Evolutionary conservation across 2,797 vertebrate species (phyloP), one percentile per base, ranked within the genome.

Genomic region (Alosa sapidissima): DNA sequence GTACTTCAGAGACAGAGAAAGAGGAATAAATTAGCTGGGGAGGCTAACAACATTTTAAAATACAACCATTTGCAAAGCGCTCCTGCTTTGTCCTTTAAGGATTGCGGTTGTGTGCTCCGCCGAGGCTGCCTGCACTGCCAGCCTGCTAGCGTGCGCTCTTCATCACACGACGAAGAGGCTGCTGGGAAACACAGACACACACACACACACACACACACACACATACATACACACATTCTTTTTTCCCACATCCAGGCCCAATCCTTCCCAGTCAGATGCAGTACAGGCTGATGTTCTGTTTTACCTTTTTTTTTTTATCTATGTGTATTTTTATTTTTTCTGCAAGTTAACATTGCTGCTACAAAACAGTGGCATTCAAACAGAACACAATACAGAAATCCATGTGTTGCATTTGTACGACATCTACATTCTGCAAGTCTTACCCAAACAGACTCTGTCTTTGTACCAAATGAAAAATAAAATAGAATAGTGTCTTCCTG

Each of bases 1-100:
- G 92, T 95, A 96, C 94, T 95, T 92, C 93, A 94, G 96, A 96
- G 95, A 95, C 93, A 92, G 94, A 95, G 93, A 91, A 93, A 95
- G 95, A 94, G 95, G 95, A 94, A 93, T 91, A 94, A 95, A 96
- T 96, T 96, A 93, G 94, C 93, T 94, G 36, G 3, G 91, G 94
- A 91, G 94, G 93, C 94, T 97, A 96, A 96, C 95, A 90, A 93
- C 93, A 94, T 95, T 92, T 96, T 92, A 94, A 91, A 92, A 91
- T 87, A 91, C 88, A 85, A 28, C 86, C 84, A 87, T 91, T 94
- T 93, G 91, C 91, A 91, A 94, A 93, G 90, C 90, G 89, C 93
- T 93, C 90, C 91, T 89, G 91, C 92, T 91, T 90, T 65, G 88
- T 89, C 90, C 88, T 91, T 78, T 88, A 90, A 92, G 81, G 87